These are phyloP conservation scores for Myanophis thanlyinensis DNA, from an alignment of 2,113 vertebrate species.

Conservation along the genomic window DNA sequence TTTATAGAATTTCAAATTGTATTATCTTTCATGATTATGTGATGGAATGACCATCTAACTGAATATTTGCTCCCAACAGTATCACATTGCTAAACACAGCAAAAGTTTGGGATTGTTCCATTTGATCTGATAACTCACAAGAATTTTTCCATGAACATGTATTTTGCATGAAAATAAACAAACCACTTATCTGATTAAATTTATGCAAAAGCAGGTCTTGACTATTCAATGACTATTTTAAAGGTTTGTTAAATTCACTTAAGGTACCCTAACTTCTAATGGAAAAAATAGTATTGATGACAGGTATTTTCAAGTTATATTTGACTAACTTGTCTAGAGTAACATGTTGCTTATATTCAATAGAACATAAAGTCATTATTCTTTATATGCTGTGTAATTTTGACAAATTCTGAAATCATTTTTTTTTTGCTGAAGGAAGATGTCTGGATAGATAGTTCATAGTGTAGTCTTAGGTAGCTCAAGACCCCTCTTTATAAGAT, in stretches of 20 bases:
- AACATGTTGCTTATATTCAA: background rate
- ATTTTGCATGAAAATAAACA: background rate
- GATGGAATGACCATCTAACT: background rate
- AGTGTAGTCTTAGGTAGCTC: background rate
- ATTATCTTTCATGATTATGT: background rate
- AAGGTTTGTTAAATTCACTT: background rate
- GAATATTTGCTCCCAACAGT: background rate
- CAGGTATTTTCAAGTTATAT: background rate
- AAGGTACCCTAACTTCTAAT: background rate
- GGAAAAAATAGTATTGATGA: background rate
- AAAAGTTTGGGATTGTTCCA: background rate
- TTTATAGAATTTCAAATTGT: background rate
- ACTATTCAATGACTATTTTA: background rate
- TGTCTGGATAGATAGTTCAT: background rate
- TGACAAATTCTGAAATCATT: background rate
- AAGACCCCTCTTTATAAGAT: background rate
- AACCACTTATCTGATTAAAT: background rate
- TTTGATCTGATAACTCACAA: background rate
- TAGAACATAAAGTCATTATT: background rate
- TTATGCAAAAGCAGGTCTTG: background rate
- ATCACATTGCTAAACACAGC: background rate
- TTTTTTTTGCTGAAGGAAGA: background rate
- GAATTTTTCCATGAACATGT: background rate
- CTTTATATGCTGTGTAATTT: background rate
- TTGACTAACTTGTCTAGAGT: background rate